Evolutionary conservation across 2,113 vertebrate genomes (phyloP).

Genomic region (Stomatorhinus ivindoensis): DNA sequence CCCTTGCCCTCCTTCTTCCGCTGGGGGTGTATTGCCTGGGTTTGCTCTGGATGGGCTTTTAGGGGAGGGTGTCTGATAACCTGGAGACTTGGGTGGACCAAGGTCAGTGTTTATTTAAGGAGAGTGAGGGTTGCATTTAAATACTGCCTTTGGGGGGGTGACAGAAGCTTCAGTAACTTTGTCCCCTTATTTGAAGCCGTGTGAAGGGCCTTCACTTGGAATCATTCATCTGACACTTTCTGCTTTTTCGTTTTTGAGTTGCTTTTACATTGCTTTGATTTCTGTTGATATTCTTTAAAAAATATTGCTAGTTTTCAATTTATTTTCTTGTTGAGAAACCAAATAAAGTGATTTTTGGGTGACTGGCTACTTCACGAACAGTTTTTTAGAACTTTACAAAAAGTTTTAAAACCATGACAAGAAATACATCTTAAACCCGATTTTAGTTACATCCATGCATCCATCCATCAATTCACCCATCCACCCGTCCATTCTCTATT

Average conservation of each 20-base stretch:
- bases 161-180: not conserved
- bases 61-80: not conserved
- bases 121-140: not conserved
- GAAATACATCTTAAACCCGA: not conserved
- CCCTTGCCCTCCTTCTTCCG: slow-evolving; percentile 11
- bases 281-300: not conserved
- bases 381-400: not conserved
- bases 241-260: not conserved
- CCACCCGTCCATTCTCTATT: not conserved
- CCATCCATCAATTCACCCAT: not conserved
- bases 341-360: not conserved
- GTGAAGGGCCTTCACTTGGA: not conserved
- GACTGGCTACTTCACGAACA: not conserved
- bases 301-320: not conserved
- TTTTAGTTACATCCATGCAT: not conserved
- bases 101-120: not conserved
- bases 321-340: not conserved
- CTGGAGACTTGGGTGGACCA: not conserved
- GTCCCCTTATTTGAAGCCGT: not conserved
- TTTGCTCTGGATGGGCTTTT: not conserved
- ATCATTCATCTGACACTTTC: not conserved
- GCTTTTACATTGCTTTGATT: not conserved
- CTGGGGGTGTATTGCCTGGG: not conserved
- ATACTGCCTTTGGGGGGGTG: not conserved
- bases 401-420: not conserved